Percentiles rank a stretch among this genome's conserved stretches.
Conservation (phyloP, 2,797 vertebrate genomes). For the Macropus fuliginosus region DNA sequence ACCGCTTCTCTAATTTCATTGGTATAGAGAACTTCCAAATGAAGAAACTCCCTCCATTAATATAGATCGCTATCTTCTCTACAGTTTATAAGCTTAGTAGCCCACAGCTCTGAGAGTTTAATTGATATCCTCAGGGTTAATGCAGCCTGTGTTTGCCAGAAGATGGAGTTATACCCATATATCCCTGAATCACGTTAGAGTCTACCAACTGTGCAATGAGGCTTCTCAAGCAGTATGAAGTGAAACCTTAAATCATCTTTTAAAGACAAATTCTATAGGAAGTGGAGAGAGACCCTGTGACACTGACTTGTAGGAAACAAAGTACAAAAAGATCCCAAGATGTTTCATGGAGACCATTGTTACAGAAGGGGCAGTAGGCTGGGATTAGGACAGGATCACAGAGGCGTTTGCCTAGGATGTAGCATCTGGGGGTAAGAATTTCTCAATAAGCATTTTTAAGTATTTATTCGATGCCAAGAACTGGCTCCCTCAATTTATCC, state of each 20-base stretch:
- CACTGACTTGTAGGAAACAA: not conserved
- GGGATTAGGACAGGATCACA: not conserved
- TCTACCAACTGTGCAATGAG: not conserved
- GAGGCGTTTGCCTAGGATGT: not conserved
- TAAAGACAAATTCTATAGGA: not conserved
- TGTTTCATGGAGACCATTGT: not conserved
- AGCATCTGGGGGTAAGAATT: not conserved
- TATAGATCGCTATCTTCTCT: too few relatives aligned
- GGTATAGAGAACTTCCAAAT: too few relatives aligned
- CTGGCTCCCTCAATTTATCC: not conserved
- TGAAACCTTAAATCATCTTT: not conserved
- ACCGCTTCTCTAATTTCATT: too few relatives aligned
- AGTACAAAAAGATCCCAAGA: not conserved
- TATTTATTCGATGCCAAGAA: not conserved
- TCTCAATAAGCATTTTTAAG: not conserved
- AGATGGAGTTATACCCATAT: not conserved
- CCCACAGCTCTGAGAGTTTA: too few relatives aligned
- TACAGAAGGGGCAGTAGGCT: not conserved
- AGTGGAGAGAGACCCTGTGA: not conserved
- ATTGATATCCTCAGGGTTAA: too few relatives aligned
- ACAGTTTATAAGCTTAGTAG: too few relatives aligned
- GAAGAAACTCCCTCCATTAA: too few relatives aligned
- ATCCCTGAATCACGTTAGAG: not conserved
- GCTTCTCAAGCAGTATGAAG: not conserved
- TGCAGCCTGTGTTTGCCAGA: too few relatives aligned